These are phyloP conservation scores for Tetragonisca angustula DNA, from an alignment of 2,888 invertebrate species.

Conservation along the genomic window DNA sequence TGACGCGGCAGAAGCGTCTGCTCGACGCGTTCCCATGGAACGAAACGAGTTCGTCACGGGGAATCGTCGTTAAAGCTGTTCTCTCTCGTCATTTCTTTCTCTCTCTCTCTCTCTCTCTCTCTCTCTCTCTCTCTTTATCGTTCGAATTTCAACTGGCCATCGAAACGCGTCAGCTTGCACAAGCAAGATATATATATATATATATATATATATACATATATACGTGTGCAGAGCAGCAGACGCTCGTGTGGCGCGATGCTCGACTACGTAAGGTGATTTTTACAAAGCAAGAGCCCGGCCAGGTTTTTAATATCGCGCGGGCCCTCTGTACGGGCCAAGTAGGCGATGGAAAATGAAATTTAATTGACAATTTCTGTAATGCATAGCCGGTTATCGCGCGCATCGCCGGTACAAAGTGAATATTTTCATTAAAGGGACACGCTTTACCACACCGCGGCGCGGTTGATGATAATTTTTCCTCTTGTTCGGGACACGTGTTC, in stretches of 20 bases:
- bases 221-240: too few species aligned
- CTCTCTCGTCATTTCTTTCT: neutral
- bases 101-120: neutral
- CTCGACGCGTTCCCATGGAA: slow-evolving; percentile 24
- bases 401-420: slow-evolving; percentile 17
- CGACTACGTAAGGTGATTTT: slow-evolving; percentile 16
- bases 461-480: slow-evolving; percentile 4
- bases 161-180: neutral
- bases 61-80: slow-evolving; percentile 18
- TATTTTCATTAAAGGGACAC: slow-evolving; percentile 40
- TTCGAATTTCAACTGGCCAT: slow-evolving; percentile 7
- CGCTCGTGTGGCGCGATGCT: neutral
- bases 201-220: too few species aligned
- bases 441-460: neutral
- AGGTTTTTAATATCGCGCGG: slow-evolving; percentile 25
- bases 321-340: neutral
- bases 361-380: slow-evolving; percentile 38
- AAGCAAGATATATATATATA: neutral
- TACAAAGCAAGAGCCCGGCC: slow-evolving; percentile 10
- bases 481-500: neutral
- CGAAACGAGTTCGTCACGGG: neutral
- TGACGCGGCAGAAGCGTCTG: slow-evolving; percentile 13
- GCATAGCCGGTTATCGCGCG: slow-evolving; percentile 38
- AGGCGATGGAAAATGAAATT: slow-evolving; percentile 42
- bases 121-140: neutral